Conservation (phyloP, 1,140 invertebrate genomes). For the Lethrus apterus region DNA sequence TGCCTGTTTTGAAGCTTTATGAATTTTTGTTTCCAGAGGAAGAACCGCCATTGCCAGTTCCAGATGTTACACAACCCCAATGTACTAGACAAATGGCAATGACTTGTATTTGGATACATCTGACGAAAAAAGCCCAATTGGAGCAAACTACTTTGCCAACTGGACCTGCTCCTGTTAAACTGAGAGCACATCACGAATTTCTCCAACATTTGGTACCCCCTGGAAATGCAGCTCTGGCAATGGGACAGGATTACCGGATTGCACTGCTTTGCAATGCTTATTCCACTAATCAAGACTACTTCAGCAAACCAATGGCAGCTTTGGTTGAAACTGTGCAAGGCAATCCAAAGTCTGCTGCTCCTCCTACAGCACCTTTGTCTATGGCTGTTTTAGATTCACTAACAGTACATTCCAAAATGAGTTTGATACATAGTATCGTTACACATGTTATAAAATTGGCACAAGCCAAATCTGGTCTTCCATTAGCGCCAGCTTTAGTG, state of each 20-base stretch:
- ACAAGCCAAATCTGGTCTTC: constrained; percentile 73
- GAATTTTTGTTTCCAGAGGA: constrained; percentile 90
- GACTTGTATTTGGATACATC: constrained; percentile 93
- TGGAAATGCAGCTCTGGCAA: constrained; percentile 52
- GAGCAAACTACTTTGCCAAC: constrained; percentile 45
- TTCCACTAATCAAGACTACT: constrained; percentile 81
- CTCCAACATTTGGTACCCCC: constrained; percentile 74
- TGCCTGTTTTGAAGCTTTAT: constrained; percentile 85
- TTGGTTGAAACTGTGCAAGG: constrained; percentile 85
- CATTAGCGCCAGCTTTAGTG: constrained; percentile 81
- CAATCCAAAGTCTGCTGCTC: constrained; percentile 52
- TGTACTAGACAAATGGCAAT: constrained; percentile 89
- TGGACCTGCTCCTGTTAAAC: constrained; percentile 69
- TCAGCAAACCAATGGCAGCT: constrained; percentile 43
- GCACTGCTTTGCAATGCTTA: constrained; percentile 92
- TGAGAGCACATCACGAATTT: constrained; percentile 82
- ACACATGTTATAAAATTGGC: constrained; percentile 82
- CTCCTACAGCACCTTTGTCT: constrained; percentile 75
- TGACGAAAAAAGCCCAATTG: constrained; percentile 70
- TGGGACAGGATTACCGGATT: constrained; percentile 81
- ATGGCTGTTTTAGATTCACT: constrained; percentile 89
- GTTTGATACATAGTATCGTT: constrained; percentile 90
- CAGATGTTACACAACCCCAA: constrained; percentile 77
- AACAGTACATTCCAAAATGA: constrained; percentile 96
- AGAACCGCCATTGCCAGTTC: constrained; percentile 79